These are phyloP conservation scores for Hydrozoanthus gracilis DNA, from an alignment of 92 coral and sea anemone genomes.

Conservation along the genomic window DNA sequence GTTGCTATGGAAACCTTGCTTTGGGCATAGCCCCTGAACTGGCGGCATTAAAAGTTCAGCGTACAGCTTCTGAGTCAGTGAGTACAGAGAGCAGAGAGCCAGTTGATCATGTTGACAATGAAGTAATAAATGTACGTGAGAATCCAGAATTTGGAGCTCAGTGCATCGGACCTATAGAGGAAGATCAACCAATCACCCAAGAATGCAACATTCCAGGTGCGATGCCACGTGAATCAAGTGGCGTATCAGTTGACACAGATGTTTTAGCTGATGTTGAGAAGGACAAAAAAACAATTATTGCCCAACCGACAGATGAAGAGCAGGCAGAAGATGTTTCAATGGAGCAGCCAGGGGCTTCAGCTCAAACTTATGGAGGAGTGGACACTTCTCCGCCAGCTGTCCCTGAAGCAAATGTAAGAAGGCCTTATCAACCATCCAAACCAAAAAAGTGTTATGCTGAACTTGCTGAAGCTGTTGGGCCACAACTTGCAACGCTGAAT, in stretches of 20 bases:
- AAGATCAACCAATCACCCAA: neutral
- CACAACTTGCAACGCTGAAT: slow-evolving; percentile 69
- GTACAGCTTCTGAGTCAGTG: slow-evolving; percentile 1
- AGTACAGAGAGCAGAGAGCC: neutral
- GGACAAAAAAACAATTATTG: neutral
- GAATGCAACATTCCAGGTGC: neutral
- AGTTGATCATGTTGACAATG: neutral
- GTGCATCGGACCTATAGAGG: slow-evolving; percentile 23
- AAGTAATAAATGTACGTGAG: neutral
- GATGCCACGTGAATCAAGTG: neutral
- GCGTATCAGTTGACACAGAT: neutral
- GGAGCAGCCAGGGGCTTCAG: neutral
- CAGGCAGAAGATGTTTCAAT: neutral
- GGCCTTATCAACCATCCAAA: slow-evolving; percentile 15
- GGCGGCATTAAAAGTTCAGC: slow-evolving; percentile 30
- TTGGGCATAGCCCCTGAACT: slow-evolving; percentile 56
- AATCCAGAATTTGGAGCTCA: slow-evolving; percentile 24
- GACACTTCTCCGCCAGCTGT: neutral
- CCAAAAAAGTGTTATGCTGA: slow-evolving; percentile 55
- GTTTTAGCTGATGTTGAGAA: neutral
- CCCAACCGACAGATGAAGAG: slow-evolving; percentile 29
- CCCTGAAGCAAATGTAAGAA: slow-evolving; percentile 10
- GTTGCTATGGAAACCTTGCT: slow-evolving; percentile 58
- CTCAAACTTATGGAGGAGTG: slow-evolving; percentile 9
- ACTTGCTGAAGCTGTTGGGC: slow-evolving; percentile 64